Evolutionary conservation across 2,888 invertebrate genomes (phyloP).

Genomic region (Camptogramma bilineatum): DNA sequence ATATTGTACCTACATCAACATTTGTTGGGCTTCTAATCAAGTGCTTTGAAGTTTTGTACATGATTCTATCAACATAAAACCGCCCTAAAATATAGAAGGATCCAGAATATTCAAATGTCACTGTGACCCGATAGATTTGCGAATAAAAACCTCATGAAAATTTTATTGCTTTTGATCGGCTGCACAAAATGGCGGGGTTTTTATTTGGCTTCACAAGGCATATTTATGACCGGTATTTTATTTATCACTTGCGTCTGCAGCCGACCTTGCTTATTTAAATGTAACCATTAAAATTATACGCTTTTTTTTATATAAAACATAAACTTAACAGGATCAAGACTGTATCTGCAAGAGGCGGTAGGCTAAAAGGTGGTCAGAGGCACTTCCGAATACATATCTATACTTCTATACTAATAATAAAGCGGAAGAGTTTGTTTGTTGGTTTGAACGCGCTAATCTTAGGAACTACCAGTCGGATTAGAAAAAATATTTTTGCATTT

Average conservation of each 20-base stretch:
- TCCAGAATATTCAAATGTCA: not conserved
- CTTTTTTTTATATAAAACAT: not conserved
- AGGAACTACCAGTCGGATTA: too few relatives aligned
- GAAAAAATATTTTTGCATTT: too few relatives aligned
- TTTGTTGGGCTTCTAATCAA: not conserved
- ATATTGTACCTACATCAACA: too few relatives aligned
- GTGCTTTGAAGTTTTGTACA: not conserved
- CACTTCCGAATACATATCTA: too few relatives aligned
- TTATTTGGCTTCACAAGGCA: conserved; percentile 21
- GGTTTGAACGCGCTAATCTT: too few relatives aligned
- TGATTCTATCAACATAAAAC: not conserved
- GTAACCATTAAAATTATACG: not conserved
- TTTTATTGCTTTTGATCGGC: conserved; percentile 25
- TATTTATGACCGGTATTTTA: conserved; percentile 17
- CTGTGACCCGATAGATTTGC: conserved; percentile 7
- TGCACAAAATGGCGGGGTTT: conserved; percentile 25
- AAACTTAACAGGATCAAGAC: too few relatives aligned
- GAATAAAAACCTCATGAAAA: conserved; percentile 17
- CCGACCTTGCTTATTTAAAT: not conserved
- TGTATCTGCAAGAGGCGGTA: too few relatives aligned
- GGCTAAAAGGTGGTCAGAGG: too few relatives aligned
- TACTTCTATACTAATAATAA: too few relatives aligned
- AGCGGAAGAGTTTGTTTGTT: too few relatives aligned
- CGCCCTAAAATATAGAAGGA: not conserved
- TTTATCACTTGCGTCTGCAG: not conserved